Evolutionary conservation across 2,888 invertebrate genomes (phyloP).

Genomic region (Himalopsyche japonica): DNA sequence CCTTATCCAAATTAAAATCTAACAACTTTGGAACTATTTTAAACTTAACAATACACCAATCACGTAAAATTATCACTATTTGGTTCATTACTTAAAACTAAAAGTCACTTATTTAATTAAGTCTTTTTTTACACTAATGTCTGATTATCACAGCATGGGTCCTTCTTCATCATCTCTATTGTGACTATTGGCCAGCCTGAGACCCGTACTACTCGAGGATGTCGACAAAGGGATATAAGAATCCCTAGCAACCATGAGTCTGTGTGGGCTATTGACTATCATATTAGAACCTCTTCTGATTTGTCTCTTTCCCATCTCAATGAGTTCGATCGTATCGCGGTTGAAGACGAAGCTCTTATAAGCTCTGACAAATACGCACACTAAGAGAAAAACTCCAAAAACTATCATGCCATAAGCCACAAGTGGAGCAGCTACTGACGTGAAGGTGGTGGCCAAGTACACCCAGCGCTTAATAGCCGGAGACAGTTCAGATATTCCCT

Average conservation of each 20-base stretch:
- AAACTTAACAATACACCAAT: background rate
- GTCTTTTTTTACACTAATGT: background rate
- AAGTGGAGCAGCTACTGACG: slow-evolving; percentile 71
- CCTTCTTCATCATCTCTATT: slow-evolving; percentile 29
- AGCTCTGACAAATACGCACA: slow-evolving; percentile 69
- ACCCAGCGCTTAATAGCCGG: slow-evolving; percentile 82
- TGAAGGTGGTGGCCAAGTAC: slow-evolving; percentile 77
- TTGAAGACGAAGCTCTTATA: slow-evolving; percentile 76
- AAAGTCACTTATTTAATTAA: background rate
- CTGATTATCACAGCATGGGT: slow-evolving; percentile 18
- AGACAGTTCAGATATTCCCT: slow-evolving; percentile 79
- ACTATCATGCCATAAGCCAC: slow-evolving; percentile 74
- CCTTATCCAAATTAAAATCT: background rate
- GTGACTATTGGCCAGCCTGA: slow-evolving; percentile 30
- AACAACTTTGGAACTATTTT: background rate
- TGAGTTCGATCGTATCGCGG: slow-evolving; percentile 70
- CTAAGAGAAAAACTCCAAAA: slow-evolving; percentile 67
- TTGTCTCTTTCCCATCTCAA: slow-evolving; percentile 76
- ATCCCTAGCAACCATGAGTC: slow-evolving; percentile 62
- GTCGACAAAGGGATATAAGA: slow-evolving; percentile 55
- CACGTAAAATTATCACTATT: background rate
- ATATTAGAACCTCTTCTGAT: slow-evolving; percentile 68
- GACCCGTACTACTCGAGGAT: slow-evolving; percentile 32
- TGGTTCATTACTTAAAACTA: background rate
- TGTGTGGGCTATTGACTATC: slow-evolving; percentile 63